A percentile compares a stretch with the other conserved stretches of the same genome.
Conservation (phyloP, 2,113 vertebrate genomes). For the Columba livia region DNA sequence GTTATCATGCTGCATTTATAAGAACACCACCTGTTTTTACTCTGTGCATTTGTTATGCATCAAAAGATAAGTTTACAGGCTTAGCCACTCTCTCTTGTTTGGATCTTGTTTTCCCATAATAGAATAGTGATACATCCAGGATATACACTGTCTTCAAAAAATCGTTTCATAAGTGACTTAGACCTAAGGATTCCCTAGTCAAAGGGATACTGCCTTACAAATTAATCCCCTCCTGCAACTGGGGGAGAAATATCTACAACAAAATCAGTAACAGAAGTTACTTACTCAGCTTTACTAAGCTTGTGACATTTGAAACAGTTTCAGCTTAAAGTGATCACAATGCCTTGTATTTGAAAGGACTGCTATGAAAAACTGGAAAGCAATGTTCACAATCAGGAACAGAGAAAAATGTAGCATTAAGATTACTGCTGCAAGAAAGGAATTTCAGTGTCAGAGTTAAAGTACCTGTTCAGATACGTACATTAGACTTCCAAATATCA, state of each 20-base stretch:
- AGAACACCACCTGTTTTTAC: conserved; percentile 9
- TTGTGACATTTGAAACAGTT: neutral
- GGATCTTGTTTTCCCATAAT: neutral
- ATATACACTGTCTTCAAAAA: neutral
- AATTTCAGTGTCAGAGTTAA: neutral
- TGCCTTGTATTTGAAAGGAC: neutral
- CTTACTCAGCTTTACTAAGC: neutral
- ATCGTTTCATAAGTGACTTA: neutral
- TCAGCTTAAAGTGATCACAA: neutral
- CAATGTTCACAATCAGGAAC: neutral
- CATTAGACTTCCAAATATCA: neutral
- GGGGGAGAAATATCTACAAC: neutral
- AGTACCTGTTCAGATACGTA: neutral
- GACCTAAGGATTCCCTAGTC: neutral
- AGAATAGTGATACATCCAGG: neutral
- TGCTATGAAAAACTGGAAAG: neutral
- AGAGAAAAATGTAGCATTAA: neutral
- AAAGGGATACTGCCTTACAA: neutral
- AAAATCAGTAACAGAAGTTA: neutral
- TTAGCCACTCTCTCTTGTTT: neutral
- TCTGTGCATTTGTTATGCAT: neutral
- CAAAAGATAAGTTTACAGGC: neutral
- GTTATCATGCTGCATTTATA: neutral
- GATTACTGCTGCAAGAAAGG: neutral
- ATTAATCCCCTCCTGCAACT: neutral